Base-by-base conservation (phyloP, 2,113 vertebrate species). In the Spheniscus mendiculus region DNA sequence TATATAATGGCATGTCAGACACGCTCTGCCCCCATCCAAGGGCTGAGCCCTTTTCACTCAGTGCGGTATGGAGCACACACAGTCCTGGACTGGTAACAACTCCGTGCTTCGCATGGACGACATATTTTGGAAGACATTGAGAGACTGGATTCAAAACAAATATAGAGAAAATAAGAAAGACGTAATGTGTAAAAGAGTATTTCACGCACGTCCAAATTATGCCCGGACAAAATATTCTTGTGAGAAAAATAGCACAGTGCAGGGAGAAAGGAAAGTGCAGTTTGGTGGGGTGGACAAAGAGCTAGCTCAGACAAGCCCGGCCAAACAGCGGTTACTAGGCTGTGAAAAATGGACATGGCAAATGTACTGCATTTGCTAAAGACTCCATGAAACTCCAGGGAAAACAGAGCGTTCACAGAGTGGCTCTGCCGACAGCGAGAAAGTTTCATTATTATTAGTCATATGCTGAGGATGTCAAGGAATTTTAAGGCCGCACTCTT, bases 401-500 rank as follows among this genome's bases (percentile, higher is more conserved):
- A 96, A 97, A 96, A 97, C 13, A 70, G 66, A 74, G 53, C 2
- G 0, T 59, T 96, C 93, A 87, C 86, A 70, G 93, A 87, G 66
- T 81, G 84, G 70, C n/a, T 91, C 77, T 0, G 12, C 50, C 9
- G 22, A 34, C 73, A 96, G 93, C 86, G 27, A 96, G 92, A 96
- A 97, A 88, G 95, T 97, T 94, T 92, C 97, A 96, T 87, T 89
- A 96, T 90, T 94, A 74, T 96, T 89, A 93, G 90, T 97, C 97
- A 93, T 85, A 97, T 86, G 83, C 94, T 87, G 87, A 98, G 97
- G 83, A 91, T 94, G 90, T 97, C 83, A 93, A 96, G 93, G 96
- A 97, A 97, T 96, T 97, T 96, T 93, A 94, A 96, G 93, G 96
- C 95, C 19, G 59, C 83, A 97, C 91, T 93, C 97, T 97, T 86